These are phyloP conservation scores for Drosophila lutescens DNA, from an alignment of 2,888 invertebrate genomes.

Conservation along the genomic window DNA sequence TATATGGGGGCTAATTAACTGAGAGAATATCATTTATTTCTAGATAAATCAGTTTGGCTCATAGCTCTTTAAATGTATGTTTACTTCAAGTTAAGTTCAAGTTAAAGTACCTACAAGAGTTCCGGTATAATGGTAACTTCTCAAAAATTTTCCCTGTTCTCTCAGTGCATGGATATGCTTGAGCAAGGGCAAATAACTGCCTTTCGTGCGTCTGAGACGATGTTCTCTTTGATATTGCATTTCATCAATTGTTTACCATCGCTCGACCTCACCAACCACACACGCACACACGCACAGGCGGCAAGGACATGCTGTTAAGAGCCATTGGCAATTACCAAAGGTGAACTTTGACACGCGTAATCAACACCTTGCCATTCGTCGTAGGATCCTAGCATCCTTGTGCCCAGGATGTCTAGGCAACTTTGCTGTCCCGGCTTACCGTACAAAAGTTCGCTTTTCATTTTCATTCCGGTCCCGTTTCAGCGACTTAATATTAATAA, in stretches of 20 bases:
- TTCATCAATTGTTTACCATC: conserved; percentile 51
- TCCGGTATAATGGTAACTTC: no score
- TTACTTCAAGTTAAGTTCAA: no score
- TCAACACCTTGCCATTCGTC: conserved; percentile 58
- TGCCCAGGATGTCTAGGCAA: conserved; percentile 41
- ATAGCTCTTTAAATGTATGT: no score
- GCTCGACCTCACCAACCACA: conserved; percentile 53
- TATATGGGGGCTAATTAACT: neutral
- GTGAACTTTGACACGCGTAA: conserved; percentile 51
- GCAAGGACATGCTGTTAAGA: conserved; percentile 12
- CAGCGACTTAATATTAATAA: conserved; percentile 72
- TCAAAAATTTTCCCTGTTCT: neutral
- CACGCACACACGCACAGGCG: conserved; percentile 22
- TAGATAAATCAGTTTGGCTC: no score
- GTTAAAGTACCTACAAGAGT: no score
- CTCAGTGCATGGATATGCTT: neutral
- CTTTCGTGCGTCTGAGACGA: conserved; percentile 12
- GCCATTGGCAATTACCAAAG: conserved; percentile 35
- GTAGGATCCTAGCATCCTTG: conserved; percentile 53
- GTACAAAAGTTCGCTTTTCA: conserved; percentile 63
- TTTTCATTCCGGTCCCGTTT: conserved; percentile 56
- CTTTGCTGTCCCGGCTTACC: conserved; percentile 33
- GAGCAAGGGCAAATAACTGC: conserved; percentile 9
- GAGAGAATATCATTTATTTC: neutral
- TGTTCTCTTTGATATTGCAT: conserved; percentile 51